Conservation (phyloP, 2,888 invertebrate genomes). For the Macaria liturata region DNA sequence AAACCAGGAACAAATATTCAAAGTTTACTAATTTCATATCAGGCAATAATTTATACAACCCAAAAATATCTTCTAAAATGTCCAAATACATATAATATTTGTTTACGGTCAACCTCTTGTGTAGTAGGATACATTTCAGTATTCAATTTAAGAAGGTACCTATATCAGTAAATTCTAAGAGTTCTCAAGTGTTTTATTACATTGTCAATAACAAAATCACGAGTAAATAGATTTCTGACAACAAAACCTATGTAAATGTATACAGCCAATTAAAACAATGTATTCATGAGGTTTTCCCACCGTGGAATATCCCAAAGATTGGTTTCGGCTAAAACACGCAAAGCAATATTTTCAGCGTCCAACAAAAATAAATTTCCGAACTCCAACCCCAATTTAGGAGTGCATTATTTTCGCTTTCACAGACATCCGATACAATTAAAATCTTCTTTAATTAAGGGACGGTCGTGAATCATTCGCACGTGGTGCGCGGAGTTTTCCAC, state of each 20-base stretch:
- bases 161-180: too few species aligned
- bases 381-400: conserved; percentile 80
- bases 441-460: conserved; percentile 84
- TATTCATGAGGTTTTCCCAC: conserved; percentile 13
- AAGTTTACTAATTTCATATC: too few species aligned
- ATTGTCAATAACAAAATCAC: too few species aligned
- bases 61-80: too few species aligned
- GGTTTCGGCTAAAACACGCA: conserved; percentile 61
- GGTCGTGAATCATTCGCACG: conserved; percentile 83
- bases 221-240: too few species aligned
- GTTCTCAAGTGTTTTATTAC: too few species aligned
- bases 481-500: conserved; percentile 82
- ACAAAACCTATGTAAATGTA: conserved; percentile 7
- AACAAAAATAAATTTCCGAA: conserved; percentile 75
- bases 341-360: conserved; percentile 68
- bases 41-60: too few species aligned
- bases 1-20: too few species aligned
- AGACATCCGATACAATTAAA: conserved; percentile 84
- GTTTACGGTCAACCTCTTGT: too few species aligned
- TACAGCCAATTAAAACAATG: conserved; percentile 18
- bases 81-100: too few species aligned
- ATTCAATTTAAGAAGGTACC: too few species aligned
- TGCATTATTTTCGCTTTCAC: conserved; percentile 83
- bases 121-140: too few species aligned
- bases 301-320: conserved; percentile 49